phyloP scores from a whole-genome alignment of 2,797 vertebrate genomes.

The Micrastur ruficollis region DNA sequence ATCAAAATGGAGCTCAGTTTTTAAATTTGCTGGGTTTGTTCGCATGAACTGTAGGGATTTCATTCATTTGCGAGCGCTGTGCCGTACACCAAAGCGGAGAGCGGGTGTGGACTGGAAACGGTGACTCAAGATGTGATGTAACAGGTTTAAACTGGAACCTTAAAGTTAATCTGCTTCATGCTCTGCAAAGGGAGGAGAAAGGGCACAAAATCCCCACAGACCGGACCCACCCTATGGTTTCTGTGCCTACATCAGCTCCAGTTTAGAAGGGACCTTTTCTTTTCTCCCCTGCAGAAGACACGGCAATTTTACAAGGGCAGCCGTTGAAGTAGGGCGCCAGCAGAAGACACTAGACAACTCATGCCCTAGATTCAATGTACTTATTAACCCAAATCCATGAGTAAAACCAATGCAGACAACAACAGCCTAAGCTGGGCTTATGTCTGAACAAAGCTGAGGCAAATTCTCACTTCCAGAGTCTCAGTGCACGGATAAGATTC shows the following conservation, averaged over 20 bases:
- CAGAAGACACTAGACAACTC: neutral
- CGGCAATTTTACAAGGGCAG: neutral
- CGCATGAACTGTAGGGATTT: neutral
- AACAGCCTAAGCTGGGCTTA: neutral
- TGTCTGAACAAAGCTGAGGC: neutral
- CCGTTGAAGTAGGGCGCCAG: neutral
- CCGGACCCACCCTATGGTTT: neutral
- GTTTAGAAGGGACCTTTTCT: neutral
- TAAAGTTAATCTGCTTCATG: neutral
- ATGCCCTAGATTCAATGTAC: fast-evolving
- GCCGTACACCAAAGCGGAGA: neutral
- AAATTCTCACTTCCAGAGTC: neutral
- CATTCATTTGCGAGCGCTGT: neutral
- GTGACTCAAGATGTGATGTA: conserved; percentile 41
- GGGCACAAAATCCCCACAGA: neutral
- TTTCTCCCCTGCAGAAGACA: neutral
- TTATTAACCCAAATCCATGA: neutral
- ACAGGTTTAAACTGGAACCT: neutral
- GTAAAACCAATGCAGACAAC: neutral
- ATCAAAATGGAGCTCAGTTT: neutral
- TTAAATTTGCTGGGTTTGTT: neutral
- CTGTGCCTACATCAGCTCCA: neutral
- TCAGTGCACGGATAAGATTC: neutral
- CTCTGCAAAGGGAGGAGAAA: conserved; percentile 2
- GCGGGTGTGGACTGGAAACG: neutral